These are phyloP conservation scores for Sinocyclocheilus anshuiensis DNA, from an alignment of 2,113 vertebrate genomes.

Conservation along the genomic window DNA sequence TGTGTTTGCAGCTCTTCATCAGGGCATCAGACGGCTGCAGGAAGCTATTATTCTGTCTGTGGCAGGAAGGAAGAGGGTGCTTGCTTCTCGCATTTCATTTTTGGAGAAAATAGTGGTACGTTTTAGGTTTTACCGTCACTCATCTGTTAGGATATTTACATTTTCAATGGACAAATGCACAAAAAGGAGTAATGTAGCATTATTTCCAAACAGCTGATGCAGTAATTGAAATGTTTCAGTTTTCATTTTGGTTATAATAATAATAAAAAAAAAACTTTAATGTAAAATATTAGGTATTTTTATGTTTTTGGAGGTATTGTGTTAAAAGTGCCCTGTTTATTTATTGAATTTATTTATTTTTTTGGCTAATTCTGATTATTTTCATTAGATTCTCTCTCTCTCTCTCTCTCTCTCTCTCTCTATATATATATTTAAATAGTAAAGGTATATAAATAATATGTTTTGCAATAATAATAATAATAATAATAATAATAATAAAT, in stretches of 20 bases:
- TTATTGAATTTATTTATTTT: no score
- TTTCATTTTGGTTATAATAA: no score
- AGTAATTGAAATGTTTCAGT: background rate
- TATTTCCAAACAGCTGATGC: no score
- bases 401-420: no score
- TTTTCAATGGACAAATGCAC: background rate
- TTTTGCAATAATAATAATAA: no score
- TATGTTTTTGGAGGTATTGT: no score
- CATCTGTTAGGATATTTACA: background rate
- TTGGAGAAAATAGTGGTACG: background rate
- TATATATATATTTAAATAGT: no score
- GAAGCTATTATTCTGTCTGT: background rate
- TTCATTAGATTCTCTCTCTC: no score
- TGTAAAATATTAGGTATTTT: background rate
- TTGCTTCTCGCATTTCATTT: background rate
- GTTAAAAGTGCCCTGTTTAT: no score
- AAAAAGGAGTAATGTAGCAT: background rate
- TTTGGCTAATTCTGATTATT: no score
- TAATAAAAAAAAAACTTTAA: background rate
- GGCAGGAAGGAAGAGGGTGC: background rate
- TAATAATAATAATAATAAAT: no score
- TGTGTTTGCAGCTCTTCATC: background rate
- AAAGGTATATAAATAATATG: no score
- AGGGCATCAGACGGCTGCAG: background rate
- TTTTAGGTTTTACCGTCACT: background rate